Evolutionary conservation across 1,140 invertebrate species (phyloP).

Genomic region (Bombyx mandarina): DNA sequence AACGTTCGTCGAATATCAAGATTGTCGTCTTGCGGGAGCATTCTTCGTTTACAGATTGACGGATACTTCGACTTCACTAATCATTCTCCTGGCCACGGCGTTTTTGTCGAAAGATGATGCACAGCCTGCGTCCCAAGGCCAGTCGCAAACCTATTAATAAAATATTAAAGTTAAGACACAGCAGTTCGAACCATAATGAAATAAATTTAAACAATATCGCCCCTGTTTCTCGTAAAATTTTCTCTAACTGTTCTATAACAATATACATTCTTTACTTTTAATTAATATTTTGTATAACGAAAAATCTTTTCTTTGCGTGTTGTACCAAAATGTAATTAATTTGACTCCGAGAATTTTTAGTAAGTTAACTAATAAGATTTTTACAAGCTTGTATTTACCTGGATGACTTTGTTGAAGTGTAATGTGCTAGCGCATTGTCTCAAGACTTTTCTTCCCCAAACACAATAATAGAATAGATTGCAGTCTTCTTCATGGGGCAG

Average conservation of each 20-base stretch:
- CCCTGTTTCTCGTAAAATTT: no score
- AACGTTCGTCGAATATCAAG: background rate
- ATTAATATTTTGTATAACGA: no score
- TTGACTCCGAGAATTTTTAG: no score
- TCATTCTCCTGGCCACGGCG: background rate
- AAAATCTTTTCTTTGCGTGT: no score
- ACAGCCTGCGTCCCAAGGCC: slow-evolving; percentile 29
- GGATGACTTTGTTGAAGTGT: slow-evolving; percentile 71
- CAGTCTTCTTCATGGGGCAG: slow-evolving; percentile 70
- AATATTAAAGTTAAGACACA: background rate
- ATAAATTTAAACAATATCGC: no score
- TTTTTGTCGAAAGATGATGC: slow-evolving; percentile 22
- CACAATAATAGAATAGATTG: slow-evolving; percentile 74
- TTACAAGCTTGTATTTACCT: slow-evolving; percentile 22
- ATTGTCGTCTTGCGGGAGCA: background rate
- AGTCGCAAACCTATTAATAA: slow-evolving; percentile 38
- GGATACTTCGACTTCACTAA: slow-evolving; percentile 4
- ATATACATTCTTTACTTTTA: no score
- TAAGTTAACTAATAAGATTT: background rate
- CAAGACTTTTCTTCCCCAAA: slow-evolving; percentile 52
- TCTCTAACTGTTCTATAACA: no score
- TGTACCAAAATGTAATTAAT: no score
- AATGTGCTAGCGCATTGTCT: slow-evolving; percentile 67
- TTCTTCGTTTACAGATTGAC: slow-evolving; percentile 2
- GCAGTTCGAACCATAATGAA: no score